Base-by-base conservation (phyloP, 1,140 invertebrate species). In the Cotesia chilonis region DNA sequence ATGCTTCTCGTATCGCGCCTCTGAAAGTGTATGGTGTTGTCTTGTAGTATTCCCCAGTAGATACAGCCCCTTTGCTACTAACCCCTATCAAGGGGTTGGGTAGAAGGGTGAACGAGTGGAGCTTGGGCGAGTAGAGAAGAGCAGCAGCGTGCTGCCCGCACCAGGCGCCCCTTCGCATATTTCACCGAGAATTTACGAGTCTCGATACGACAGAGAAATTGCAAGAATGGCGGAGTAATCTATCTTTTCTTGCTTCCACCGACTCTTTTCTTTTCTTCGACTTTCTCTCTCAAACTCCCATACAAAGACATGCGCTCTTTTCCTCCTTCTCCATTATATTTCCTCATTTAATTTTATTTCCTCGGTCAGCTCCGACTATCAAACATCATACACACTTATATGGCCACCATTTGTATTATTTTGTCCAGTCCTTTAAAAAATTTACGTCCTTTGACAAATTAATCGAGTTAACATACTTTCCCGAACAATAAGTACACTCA, bases 181-280 rank as follows among this genome's bases (percentile, higher is more conserved):
- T 90, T 91, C 90, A 91, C 89, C 80, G 87, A 84, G 89, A 90
- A 91, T 91, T 91, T 91, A 91, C 90, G 90, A 90, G 89, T 89
- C 87, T 90, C 90, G 90, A 91, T 91, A 91, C 90, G 90, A 91
- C 90, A 91, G 90, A 90, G 90, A 91, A 91, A 91, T 91, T 91
- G 90, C 90, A 91, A 91, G 90, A 91, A 91, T 91, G 90, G 90
- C 90, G 90, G 90, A 89, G 90, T 90, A 91, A 91, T 91, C 90
- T 91, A 91, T 91, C 90, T 91, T 85, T 87, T 85, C 87, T 87
- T 87, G 82, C 65, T 36, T 66, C 37, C 57, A 66, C 60, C 78
- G 79, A 80, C 82, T 85, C 85, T 82, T 84, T 87, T 85, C 84
- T 86, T 85, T 85, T 84, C 80, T 81, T 80, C 77, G 79, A 74